Base-by-base conservation (phyloP, 2,888 invertebrate species). In the Trachelus stipa region DNA sequence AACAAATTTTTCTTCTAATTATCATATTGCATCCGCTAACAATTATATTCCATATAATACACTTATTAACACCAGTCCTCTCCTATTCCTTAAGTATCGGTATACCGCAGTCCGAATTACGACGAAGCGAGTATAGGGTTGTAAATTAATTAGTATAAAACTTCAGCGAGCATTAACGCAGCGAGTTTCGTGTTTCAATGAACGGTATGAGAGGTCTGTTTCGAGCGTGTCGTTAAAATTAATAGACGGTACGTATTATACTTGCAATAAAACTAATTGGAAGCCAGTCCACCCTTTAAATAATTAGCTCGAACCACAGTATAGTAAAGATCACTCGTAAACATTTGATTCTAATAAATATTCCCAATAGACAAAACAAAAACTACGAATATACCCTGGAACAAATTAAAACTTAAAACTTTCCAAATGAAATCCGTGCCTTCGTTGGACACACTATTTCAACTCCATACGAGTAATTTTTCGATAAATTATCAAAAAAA, bases 181-280 rank as follows among this genome's bases (percentile, higher is more conserved):
- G 78, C 74, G 73, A 76, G 81, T 80, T 78, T 80, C 78, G 79
- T 78, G 80, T 80, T 81, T 81, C 81, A 81, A 79, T 80, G 81
- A 81, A 81, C 79, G 75, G 71, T 74, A 76, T 73, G 68, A 68
- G 23, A 69, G 76, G 77, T 80, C 74, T 71, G 73, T 80, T 71
- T 77, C 79, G 74, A 80, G 79, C 81, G 79, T 76, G 80, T 80
- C 80, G 81, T 81, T 81, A 80, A 81, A 81, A 80, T 81, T 80
- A 81, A 81, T 81, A 79, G 81, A 79, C 76, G 79, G 79, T 79
- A 80, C 80, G 80, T 80, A 82, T 81, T 82, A 81, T 81, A 82
- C 81, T 79, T 82, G 81, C 79, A 79, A 81, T 82, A 79, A 82
- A 82, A 82, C 81, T 81, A 81, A 82, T 82, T 82, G 82, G 79